A percentile compares a stretch with the other conserved stretches of the same genome.
These are phyloP conservation scores for Aphodius sticticus DNA, from an alignment of 2,888 invertebrate species.

Conservation along the genomic window DNA sequence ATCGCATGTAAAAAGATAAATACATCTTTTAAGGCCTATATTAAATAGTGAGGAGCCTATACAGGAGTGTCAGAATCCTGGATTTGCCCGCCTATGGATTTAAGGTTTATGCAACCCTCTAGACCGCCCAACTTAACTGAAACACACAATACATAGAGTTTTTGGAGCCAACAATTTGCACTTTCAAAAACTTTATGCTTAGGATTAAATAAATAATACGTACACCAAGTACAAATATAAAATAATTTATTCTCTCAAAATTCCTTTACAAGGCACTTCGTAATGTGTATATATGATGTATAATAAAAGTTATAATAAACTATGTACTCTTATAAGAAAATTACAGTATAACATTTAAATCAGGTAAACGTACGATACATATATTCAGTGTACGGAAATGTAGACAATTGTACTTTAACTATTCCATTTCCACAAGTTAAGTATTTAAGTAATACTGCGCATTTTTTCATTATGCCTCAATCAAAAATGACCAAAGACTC, in stretches of 20 bases:
- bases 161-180: too few relatives aligned
- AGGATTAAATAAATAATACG: not conserved
- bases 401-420: not conserved
- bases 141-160: too few relatives aligned
- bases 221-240: not conserved
- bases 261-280: not conserved
- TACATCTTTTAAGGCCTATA: too few relatives aligned
- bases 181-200: too few relatives aligned
- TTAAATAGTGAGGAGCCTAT: too few relatives aligned
- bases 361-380: not conserved
- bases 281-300: not conserved
- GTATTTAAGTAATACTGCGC: not conserved
- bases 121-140: too few relatives aligned
- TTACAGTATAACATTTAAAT: not conserved
- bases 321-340: not conserved
- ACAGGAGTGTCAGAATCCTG: too few relatives aligned
- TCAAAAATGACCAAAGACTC: too few relatives aligned
- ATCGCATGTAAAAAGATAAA: too few relatives aligned
- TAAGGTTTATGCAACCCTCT: too few relatives aligned
- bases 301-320: not conserved
- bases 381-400: not conserved
- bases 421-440: not conserved
- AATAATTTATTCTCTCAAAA: not conserved
- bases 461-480: not conserved
- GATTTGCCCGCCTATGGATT: too few relatives aligned